Base-by-base conservation (phyloP, 2,888 invertebrate genomes). In the Xylocampa areola region DNA sequence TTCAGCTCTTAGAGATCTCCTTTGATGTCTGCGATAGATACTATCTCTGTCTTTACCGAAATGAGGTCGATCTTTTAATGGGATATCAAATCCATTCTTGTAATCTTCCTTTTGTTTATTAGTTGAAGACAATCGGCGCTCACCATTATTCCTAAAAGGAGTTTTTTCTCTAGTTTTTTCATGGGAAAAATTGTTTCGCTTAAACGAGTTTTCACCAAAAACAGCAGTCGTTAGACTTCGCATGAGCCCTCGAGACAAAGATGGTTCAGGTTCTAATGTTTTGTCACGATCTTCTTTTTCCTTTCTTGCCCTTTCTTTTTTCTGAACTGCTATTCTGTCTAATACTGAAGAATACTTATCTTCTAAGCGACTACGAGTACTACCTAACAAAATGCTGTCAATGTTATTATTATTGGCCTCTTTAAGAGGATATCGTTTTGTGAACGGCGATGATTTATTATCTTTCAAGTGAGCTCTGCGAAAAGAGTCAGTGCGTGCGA, bases 321-420 rank as follows among this genome's bases (percentile, higher is more conserved):
- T 95, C 73, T 95, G 92, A 40, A 87, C 85, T 19, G 96, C 96
- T 72, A 96, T 95, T 79, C 95, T 95, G 80, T 97, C 97, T 76
- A 97, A 90, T 16, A 97, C 95, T 13, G 96, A 95, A 0, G 96
- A 96, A 88, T 97, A 97, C 87, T 97, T 97, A 82, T 97, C 96
- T 90, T 97, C 97, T 76, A 97, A 90, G 13, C 96, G 95, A 61
- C 95, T 95, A 45, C 97, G 94, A 19, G 96, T 96, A 59, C 91
- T 91, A 37, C 95, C 95, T 84, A 95, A 82, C 72, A 82, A 76
- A 73, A 90, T 81, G 62, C 72, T 84, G 60, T 93, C 92, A 67
- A 92, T 86, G 77, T 91, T 91, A 80, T 91, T 91, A 80, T 91
- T 92, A 80, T 94, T 92, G 70, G 94, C 80, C 82, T 94, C 94